Percentiles rank a stretch among this genome's conserved stretches.
phyloP scores from a whole-genome alignment of 30 jellyfish, hydroid and myxozoan genomes.

The Aurelia sp. region DNA sequence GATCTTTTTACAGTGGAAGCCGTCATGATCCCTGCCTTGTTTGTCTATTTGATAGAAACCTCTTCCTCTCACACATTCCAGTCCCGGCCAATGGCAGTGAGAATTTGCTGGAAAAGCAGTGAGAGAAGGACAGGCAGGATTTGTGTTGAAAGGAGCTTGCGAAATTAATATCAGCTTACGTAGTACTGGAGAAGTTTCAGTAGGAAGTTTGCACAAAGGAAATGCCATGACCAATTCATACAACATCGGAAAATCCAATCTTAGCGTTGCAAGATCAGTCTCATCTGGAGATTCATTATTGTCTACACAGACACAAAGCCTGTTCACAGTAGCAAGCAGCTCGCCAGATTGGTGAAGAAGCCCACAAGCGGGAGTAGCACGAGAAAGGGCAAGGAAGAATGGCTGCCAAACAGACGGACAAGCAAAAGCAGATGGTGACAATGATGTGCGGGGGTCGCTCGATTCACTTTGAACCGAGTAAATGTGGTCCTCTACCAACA shows the following conservation, averaged over 20 bases:
- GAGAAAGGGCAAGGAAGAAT: slow-evolving; percentile 6
- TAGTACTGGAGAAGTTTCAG: not conserved
- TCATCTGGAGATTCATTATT: not conserved
- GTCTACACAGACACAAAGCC: not conserved
- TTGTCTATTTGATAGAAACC: slow-evolving; percentile 1
- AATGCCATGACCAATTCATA: slow-evolving; percentile 15
- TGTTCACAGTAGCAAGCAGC: not conserved
- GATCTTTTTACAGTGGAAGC: slow-evolving; percentile 9
- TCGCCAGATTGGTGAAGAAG: slow-evolving; percentile 10
- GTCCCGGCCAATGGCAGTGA: slow-evolving; percentile 9
- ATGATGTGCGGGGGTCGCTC: not conserved
- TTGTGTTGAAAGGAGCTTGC: not conserved
- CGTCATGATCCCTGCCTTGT: slow-evolving; percentile 1
- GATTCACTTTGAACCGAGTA: not conserved
- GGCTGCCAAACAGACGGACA: slow-evolving; percentile 14
- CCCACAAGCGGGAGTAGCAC: slow-evolving; percentile 15
- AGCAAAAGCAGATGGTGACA: slow-evolving; percentile 8
- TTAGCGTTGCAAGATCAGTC: not conserved
- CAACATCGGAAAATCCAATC: slow-evolving; percentile 4
- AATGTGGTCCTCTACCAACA: slow-evolving; percentile 9
- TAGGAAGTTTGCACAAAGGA: slow-evolving; percentile 10
- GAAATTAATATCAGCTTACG: not conserved
- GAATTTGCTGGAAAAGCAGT: not conserved
- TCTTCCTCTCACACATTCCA: slow-evolving; percentile 1
- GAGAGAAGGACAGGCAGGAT: slow-evolving; percentile 12